Percentiles rank a stretch among this genome's conserved stretches.
Evolutionary conservation across 2,888 invertebrate genomes (phyloP).

Genomic region (Microplitis manilae): DNA sequence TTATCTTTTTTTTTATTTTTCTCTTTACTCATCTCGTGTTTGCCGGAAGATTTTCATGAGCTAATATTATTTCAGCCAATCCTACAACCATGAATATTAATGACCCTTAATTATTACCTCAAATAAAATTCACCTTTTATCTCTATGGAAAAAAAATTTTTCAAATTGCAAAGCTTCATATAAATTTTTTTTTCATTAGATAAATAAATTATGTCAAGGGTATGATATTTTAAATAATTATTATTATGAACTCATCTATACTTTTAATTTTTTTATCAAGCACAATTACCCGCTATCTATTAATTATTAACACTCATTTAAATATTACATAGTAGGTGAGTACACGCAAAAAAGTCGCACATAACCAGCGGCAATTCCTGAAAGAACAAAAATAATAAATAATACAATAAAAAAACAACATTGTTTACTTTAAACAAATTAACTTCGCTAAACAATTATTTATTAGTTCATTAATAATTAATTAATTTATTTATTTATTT

Average conservation of each 20-base stretch:
- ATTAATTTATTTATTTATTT: slow-evolving; percentile 15
- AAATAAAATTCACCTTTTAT: not conserved
- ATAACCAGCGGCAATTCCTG: too few relatives aligned
- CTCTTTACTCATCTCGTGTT: not conserved
- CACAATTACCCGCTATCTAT: too few relatives aligned
- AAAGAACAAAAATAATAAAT: not conserved
- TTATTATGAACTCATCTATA: not conserved
- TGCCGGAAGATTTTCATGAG: not conserved
- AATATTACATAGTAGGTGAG: too few relatives aligned
- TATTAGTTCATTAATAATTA: not conserved
- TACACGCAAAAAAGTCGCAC: too few relatives aligned
- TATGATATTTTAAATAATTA: not conserved
- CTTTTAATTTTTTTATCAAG: too few relatives aligned
- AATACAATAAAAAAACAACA: not conserved
- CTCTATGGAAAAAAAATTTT: not conserved
- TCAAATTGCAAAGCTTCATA: not conserved
- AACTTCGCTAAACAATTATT: not conserved
- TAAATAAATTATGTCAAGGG: not conserved
- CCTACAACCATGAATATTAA: not conserved
- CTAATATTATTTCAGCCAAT: not conserved
- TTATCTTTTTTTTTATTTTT: not conserved
- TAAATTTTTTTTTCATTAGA: not conserved
- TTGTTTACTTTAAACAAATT: not conserved
- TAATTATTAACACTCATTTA: too few relatives aligned
- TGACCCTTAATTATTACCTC: not conserved